Conservation (phyloP, 2,113 vertebrate genomes). For the Eretmochelys imbricata region DNA sequence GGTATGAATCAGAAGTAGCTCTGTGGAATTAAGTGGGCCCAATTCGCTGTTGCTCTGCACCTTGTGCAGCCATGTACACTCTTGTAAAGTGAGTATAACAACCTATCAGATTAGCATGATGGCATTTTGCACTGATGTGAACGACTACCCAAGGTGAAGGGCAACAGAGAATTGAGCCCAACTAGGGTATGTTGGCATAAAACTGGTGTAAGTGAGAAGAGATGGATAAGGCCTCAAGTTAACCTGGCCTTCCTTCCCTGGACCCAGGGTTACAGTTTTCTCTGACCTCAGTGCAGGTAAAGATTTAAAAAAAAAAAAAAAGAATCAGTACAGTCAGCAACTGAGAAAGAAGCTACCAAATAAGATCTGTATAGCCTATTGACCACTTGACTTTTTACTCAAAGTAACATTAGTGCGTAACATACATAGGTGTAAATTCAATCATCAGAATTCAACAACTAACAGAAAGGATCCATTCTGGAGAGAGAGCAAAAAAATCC, state of each 20-base stretch:
- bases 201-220: background rate
- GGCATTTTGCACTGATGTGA: background rate
- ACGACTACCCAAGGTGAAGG: background rate
- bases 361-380: background rate
- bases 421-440: background rate
- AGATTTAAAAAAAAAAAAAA: background rate
- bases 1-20: background rate
- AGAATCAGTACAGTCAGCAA: background rate
- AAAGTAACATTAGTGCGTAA: background rate
- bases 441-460: background rate
- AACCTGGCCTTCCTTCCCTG: background rate
- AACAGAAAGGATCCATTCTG: background rate
- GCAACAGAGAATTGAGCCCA: background rate
- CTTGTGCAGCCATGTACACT: background rate
- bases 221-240: background rate
- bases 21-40: background rate
- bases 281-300: background rate
- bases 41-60: background rate
- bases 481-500: background rate
- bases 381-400: background rate
- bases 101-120: background rate
- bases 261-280: background rate
- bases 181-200: background rate
- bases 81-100: background rate
- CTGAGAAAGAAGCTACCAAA: background rate